Evolutionary conservation across 2,888 invertebrate species (phyloP), one percentile per base, ranked within the genome.

Genomic region (Drosophila emarginata): DNA sequence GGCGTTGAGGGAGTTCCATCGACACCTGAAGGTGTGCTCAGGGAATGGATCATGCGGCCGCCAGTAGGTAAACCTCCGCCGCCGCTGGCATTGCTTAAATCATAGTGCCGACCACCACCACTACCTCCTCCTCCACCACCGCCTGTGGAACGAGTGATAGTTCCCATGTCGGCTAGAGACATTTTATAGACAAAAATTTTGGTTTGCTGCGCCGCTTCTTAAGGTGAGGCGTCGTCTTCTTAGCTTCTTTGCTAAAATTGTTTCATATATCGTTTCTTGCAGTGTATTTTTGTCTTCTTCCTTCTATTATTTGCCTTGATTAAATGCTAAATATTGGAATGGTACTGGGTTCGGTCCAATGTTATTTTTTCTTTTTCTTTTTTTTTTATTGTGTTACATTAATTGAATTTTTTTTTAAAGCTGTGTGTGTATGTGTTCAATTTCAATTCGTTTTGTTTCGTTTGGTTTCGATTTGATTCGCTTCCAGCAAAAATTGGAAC

Each of bases 1-100:
- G 96, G 96, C 76, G 96, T 96, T 73, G 95, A 93, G 74, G 93
- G 93, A 61, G 92, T 91, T 15, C 91, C 92, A 93, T 96, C 96
- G 88, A 96, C 96, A 76, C 96, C 96, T 64, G 96, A 96, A 74
- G 96, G 96, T 82, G 96, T 96, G 88, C 96, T 96, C 90, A 96
- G 94, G 82, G 96, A 96, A 92, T 96, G 96, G 91, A 96, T 96
- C 96, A 96, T 96, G 76, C 95, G 94, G 79, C 94, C 94, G 39
- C 89, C 89, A 26, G 87, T 81, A 32, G 89, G 64, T 58, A 85
- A 83, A 21, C 77, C 77, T 32, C 81, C 78, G 52, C 80, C 80
- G 51, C 71, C 76, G 26, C 85, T 83, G 18, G 74, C 78, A 53
- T 75, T 60, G 52, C 60, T 40, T 23, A 71, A 36, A 23, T 71